Base-by-base conservation (phyloP, 1,140 invertebrate genomes). In the Atopsyche davidsoni region DNA sequence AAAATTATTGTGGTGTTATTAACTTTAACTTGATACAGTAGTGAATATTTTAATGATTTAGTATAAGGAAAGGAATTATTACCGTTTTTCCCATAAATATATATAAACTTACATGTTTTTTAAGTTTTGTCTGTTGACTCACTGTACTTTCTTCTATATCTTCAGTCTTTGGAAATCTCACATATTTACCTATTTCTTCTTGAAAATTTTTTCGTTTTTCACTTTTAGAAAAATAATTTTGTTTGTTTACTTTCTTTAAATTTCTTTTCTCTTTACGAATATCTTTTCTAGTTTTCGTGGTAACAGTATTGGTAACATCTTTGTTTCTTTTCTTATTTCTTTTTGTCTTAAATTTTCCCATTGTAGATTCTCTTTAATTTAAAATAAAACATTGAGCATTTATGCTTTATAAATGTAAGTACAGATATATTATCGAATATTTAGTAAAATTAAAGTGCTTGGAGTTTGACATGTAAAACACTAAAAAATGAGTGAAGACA, bases 211-310 rank as follows among this genome's bases (percentile, higher is more conserved):
- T 25, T 46, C 55, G 50, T 60, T 59, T 48, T 57, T 61, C 50
- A 56, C 60, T 61, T 66, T 73, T 24, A 51, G 66, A 60, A 58
- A 72, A 71, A 58, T 73, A 74, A 49, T 68, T 54, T 31, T 68
- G 66, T 56, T 71, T 76, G 28, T 65, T 66, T 24, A 74, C 69
- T 59, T 83, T 83, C 28, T 76, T 73, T 34, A 67, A 58, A 16
- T 70, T 62, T 16, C 76, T 59, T 40, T 78, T 72, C 39, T 78
- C 77, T 61, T 83, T 83, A 2, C 82, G 68, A 9, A 76, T 60
- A 59, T 81, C 70, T 63, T 82, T 82, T 4, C 81, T 73, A 0
- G 72, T 69, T 67, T 51, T 51, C 2, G 34, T 25, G 4, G 19
- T 32, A 32, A 38, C 9, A 16, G n/a, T 21, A 19, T 73, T 72